Evolutionary conservation across 1,140 invertebrate species (phyloP).

Genomic region (Seison nebaliae): DNA sequence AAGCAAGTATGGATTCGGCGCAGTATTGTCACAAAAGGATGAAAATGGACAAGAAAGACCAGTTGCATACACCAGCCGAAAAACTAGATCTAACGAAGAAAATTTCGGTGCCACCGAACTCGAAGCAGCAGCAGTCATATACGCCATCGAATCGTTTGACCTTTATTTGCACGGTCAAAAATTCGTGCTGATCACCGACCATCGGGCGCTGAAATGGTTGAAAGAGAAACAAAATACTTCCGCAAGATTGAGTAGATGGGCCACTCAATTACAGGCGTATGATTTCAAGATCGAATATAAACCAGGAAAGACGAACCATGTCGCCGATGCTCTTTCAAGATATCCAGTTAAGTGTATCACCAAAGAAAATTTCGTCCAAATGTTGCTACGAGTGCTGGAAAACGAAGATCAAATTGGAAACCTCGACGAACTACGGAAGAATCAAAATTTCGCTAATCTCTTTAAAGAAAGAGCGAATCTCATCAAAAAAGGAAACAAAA

Average conservation of each 20-base stretch:
- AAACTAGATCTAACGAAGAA: constrained; percentile 15
- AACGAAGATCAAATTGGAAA: no score
- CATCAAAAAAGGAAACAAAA: no score
- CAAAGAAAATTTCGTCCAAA: no score
- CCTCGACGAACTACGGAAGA: no score
- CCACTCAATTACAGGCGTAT: constrained; percentile 1
- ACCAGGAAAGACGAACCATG: background rate
- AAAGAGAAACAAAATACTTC: background rate
- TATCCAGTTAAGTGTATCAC: no score
- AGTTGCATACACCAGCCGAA: constrained; percentile 14
- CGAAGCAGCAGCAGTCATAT: constrained; percentile 25
- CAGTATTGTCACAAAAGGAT: constrained; percentile 16
- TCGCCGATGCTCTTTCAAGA: constrained; percentile 4
- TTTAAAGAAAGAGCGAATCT: no score
- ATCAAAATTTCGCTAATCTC: no score
- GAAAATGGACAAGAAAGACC: constrained; percentile 13
- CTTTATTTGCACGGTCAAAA: constrained; percentile 17
- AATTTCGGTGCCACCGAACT: constrained; percentile 25
- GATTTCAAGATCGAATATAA: constrained; percentile 1
- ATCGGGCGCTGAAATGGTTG: constrained; percentile 3
- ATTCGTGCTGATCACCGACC: constrained; percentile 9
- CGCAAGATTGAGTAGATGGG: constrained; percentile 1
- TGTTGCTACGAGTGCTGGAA: no score
- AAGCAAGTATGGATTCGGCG: constrained; percentile 14
- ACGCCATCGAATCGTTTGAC: constrained; percentile 24